phyloP scores from a whole-genome alignment of 2,888 invertebrate species.

The Lysandra coridon region DNA sequence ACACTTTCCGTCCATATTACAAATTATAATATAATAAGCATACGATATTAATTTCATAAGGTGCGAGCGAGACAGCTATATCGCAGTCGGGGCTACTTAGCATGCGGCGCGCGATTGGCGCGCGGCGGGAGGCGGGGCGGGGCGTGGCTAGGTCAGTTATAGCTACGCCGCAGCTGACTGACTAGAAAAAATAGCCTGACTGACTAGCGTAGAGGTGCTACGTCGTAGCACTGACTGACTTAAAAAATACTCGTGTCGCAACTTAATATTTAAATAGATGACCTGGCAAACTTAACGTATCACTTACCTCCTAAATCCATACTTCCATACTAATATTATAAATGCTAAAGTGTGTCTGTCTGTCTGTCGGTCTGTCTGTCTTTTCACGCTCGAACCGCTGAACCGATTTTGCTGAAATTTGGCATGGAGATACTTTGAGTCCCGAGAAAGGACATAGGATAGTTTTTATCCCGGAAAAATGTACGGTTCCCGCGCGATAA shows the following conservation, averaged over 20 bases:
- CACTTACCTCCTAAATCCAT: no score
- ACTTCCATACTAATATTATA: no score
- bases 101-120: slow-evolving; percentile 70
- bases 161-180: slow-evolving; percentile 18
- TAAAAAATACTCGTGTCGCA: neutral
- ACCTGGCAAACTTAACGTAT: no score
- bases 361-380: no score
- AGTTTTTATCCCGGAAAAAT: no score
- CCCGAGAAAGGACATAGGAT: no score
- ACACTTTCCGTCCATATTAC: neutral
- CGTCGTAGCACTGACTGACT: slow-evolving; percentile 53
- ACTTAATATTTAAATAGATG: no score
- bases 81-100: slow-evolving; percentile 57
- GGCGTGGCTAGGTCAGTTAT: slow-evolving; percentile 65
- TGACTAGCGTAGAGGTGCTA: slow-evolving; percentile 49
- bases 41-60: neutral
- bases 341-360: no score
- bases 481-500: no score
- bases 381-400: no score
- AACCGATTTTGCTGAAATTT: no score
- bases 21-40: neutral
- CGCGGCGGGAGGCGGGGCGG: slow-evolving; percentile 47
- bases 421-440: no score
- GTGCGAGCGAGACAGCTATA: slow-evolving; percentile 63
- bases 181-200: neutral